phyloP scores from a whole-genome alignment of 2,797 vertebrate species.

The Parotocinclus haroldoi region DNA sequence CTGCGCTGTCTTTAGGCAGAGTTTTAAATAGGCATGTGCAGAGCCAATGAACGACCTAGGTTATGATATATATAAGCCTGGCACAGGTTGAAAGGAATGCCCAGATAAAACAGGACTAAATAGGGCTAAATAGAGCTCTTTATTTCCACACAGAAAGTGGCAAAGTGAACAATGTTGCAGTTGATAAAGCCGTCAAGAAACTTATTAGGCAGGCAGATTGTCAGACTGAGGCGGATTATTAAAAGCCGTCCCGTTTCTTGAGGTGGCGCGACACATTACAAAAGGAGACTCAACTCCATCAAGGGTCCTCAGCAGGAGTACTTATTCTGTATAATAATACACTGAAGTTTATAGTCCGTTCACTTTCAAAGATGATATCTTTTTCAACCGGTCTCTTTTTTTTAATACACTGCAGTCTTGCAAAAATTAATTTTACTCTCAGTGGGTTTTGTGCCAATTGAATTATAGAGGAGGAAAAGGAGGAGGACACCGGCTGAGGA shows the following conservation, averaged over 20 bases:
- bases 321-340: constrained; percentile 12
- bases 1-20: constrained; percentile 31
- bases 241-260: constrained; percentile 13
- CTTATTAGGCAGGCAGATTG: constrained; percentile 13
- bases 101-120: constrained; percentile 1
- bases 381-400: constrained; percentile 24
- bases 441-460: constrained; percentile 33
- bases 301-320: constrained; percentile 16
- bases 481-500: constrained; percentile 6
- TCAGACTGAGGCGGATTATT: constrained; percentile 25
- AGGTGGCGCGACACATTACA: constrained; percentile 9
- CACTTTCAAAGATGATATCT: constrained; percentile 24
- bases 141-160: background rate
- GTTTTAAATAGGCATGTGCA: constrained; percentile 36
- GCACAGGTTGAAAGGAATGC: background rate
- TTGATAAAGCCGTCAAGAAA: constrained; percentile 30
- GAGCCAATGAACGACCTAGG: constrained; percentile 8
- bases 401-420: constrained; percentile 40
- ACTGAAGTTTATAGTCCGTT: constrained; percentile 10
- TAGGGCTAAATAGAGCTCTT: background rate
- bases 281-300: constrained; percentile 25
- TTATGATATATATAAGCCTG: background rate
- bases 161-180: background rate
- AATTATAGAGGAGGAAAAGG: constrained; percentile 10
- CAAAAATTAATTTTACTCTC: constrained; percentile 48